Evolutionary conservation across 2,888 invertebrate species (phyloP), one percentile per base, ranked within the genome.

Genomic region (Drosophila melanosoma): DNA sequence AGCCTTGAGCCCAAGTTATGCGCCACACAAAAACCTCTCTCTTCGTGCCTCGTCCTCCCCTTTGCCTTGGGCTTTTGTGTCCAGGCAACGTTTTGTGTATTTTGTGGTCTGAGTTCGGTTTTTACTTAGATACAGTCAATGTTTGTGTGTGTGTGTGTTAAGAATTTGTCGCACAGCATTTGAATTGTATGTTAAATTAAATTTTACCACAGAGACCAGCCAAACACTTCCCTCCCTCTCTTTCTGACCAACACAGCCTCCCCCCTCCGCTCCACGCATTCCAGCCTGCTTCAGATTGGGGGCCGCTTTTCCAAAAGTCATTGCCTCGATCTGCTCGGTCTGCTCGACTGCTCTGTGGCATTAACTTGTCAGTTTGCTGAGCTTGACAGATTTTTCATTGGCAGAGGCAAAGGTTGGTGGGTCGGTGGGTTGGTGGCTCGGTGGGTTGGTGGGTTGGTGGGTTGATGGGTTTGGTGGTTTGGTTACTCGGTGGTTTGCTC

Each of bases 131-230:
- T 64, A 67, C 74, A n/a, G 59, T 36, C 63, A 64, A 58, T 68
- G 66, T 59, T 32, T 48, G n/a, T 48, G 33, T 57, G n/a, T 48
- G 33, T 57, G 67, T 58, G 57, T 53, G 58, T 69, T 29, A 52
- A 60, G 79, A 68, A 72, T 73, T 79, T 82, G 89, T 85, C 81
- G 83, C 69, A 69, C 53, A 76, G 80, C 77, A 76, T 87, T 85
- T 75, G 85, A 87, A 89, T 87, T 87, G 87, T 80, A 87, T 89
- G 88, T 88, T 86, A 86, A 89, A 88, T 89, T 88, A 88, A 89
- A 88, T 86, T 88, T 82, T 80, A 86, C 88, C 88, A 83, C 87
- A 89, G 89, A 83, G 87, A 84, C 87, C 84, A 82, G 80, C 58
- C 76, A 72, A 29, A 51, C 12, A 49, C 58, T 38, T 26, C 40